A percentile compares a stretch with the other conserved stretches of the same genome.
phyloP scores from a whole-genome alignment of 2,888 invertebrate genomes.

The Graphium colonna region DNA sequence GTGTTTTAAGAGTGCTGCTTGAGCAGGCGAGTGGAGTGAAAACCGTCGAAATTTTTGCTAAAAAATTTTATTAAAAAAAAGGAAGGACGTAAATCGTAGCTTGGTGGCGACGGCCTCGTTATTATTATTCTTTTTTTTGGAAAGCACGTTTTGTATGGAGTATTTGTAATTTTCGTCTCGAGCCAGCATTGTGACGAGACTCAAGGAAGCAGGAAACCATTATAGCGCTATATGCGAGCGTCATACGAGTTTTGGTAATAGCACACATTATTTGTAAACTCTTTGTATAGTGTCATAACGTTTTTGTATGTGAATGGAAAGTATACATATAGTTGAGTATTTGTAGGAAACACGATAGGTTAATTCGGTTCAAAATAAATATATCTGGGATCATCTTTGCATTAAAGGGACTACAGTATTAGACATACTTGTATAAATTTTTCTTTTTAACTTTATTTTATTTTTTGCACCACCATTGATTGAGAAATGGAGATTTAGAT shows the following conservation, averaged over 20 bases:
- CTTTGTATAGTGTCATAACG: conserved; percentile 28
- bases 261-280: conserved; percentile 37
- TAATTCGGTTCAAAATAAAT: too few species aligned
- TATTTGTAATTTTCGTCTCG: conserved; percentile 31
- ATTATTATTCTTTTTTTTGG: conserved; percentile 40
- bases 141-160: neutral
- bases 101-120: conserved; percentile 32
- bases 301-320: conserved; percentile 22
- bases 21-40: neutral
- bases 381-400: too few species aligned
- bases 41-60: conserved; percentile 9
- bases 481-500: too few species aligned
- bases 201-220: conserved; percentile 73
- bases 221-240: conserved; percentile 61
- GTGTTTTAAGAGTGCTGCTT: neutral
- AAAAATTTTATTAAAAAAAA: conserved; percentile 10
- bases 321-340: neutral
- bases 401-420: too few species aligned
- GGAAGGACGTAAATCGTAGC: conserved; percentile 30
- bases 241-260: conserved; percentile 57
- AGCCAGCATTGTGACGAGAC: conserved; percentile 54
- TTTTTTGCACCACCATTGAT: too few species aligned
- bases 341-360: neutral
- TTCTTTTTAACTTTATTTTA: too few species aligned
- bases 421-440: too few species aligned